Evolutionary conservation across 1,140 invertebrate species (phyloP).

Genomic region (Drosophila bocqueti): DNA sequence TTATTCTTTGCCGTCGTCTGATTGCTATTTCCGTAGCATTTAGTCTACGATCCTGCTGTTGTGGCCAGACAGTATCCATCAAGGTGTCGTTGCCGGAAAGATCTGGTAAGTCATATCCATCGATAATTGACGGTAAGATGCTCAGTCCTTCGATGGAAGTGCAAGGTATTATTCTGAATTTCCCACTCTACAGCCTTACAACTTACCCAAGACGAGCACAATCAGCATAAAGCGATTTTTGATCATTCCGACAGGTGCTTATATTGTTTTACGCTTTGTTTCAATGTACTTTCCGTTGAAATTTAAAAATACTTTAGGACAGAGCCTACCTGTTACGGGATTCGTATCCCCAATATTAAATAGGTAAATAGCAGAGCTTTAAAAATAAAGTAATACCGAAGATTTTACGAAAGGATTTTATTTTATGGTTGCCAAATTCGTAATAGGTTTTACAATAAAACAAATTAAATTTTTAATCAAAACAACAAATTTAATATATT

Average conservation of each 20-base stretch:
- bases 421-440: no score
- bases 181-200: not conserved
- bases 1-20: not conserved
- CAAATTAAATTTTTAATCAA: no score
- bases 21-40: not conserved
- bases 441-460: no score
- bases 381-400: not conserved
- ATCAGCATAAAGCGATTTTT: not conserved
- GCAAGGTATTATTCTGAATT: not conserved
- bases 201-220: not conserved
- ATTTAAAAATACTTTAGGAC: not conserved
- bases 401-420: no score
- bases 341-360: not conserved
- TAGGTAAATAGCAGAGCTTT: not conserved
- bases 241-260: not conserved
- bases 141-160: not conserved
- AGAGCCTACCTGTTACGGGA: not conserved
- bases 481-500: no score
- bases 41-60: no score
- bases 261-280: not conserved
- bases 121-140: not conserved
- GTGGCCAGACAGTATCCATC: not conserved
- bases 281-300: no score
- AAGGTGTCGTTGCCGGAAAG: no score
- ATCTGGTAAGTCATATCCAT: no score